These are phyloP conservation scores for Eretmochelys imbricata DNA, from an alignment of 2,113 vertebrate genomes.

Conservation along the genomic window DNA sequence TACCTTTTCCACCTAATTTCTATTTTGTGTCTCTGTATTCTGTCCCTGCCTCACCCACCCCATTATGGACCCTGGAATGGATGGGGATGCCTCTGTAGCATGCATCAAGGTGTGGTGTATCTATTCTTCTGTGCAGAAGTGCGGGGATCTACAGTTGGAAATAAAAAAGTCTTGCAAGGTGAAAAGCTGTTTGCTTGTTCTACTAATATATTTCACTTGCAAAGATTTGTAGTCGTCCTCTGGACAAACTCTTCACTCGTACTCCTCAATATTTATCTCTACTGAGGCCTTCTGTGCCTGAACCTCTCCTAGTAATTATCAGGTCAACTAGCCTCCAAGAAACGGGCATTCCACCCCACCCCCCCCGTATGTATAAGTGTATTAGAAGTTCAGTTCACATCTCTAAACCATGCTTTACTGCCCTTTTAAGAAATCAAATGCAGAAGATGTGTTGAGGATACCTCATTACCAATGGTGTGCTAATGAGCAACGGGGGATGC, in stretches of 20 bases:
- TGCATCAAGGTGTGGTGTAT: not conserved
- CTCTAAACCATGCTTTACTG: not conserved
- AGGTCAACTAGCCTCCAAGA: not conserved
- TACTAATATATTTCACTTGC: not conserved
- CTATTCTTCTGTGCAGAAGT: not conserved
- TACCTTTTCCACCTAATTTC: not conserved
- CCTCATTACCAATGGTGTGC: not conserved
- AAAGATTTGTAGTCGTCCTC: not conserved
- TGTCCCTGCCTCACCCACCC: not conserved
- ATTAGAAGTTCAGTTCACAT: not conserved
- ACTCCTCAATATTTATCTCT: not conserved
- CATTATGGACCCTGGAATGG: not conserved
- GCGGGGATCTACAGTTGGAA: not conserved
- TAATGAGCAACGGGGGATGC: constrained; percentile 20
- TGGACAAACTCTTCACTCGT: not conserved
- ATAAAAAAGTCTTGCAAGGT: not conserved
- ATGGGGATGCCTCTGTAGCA: not conserved
- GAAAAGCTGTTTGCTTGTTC: not conserved
- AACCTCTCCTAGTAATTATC: not conserved
- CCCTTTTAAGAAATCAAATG: constrained; percentile 14
- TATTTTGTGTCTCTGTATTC: not conserved
- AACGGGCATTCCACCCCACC: not conserved
- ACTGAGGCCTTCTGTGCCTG: not conserved
- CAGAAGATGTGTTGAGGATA: not conserved
- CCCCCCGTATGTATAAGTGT: too few species aligned